These are phyloP conservation scores for Telmatherina bonti DNA, from an alignment of 2,797 vertebrate species.

Conservation along the genomic window DNA sequence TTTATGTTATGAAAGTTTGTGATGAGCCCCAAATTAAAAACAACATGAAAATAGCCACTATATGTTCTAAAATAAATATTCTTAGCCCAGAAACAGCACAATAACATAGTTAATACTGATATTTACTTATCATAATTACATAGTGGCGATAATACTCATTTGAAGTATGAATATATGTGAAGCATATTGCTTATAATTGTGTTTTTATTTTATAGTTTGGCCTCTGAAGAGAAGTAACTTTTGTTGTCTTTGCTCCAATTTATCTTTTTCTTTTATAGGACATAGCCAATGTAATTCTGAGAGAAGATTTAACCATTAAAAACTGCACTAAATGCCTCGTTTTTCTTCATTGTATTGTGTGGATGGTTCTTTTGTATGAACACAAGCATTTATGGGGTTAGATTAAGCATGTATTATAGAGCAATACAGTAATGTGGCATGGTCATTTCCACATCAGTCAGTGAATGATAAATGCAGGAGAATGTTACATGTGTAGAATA, in stretches of 20 bases:
- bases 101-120: neutral
- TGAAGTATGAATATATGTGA: neutral
- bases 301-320: neutral
- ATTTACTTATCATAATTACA: neutral
- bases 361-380: no score
- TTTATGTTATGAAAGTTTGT: no score
- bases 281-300: neutral
- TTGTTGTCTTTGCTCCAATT: neutral
- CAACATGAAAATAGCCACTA: no score
- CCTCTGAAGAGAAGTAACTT: neutral
- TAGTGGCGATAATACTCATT: neutral
- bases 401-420: neutral
- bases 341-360: neutral
- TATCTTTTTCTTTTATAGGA: neutral
- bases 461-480: constrained; percentile 36
- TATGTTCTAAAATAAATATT: no score
- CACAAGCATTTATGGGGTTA: neutral
- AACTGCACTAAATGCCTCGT: neutral
- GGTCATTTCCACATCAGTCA: constrained; percentile 18
- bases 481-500: constrained; percentile 47
- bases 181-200: neutral
- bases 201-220: neutral
- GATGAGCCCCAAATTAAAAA: no score
- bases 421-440: constrained; percentile 4
- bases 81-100: no score